Evolutionary conservation across 2,888 invertebrate species (phyloP).

Genomic region (Drosophila nr. perissopoda): DNA sequence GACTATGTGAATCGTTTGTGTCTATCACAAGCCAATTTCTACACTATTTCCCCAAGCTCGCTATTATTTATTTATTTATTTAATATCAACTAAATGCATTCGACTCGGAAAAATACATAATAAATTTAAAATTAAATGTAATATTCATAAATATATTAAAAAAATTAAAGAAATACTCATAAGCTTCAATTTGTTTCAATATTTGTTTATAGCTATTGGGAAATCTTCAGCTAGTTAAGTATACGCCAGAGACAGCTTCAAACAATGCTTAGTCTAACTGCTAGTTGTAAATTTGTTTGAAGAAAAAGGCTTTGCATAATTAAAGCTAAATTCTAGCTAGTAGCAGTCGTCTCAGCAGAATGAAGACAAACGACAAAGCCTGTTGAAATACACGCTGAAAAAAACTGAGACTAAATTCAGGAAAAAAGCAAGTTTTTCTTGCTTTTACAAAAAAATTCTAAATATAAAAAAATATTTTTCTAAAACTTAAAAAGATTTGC

Average conservation of each 20-base stretch:
- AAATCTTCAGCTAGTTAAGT: neutral
- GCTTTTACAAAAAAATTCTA: too few relatives aligned
- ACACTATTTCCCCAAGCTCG: constrained; percentile 10
- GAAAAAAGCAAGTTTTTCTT: too few relatives aligned
- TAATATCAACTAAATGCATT: neutral
- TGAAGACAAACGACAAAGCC: constrained; percentile 1
- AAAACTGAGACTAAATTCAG: too few relatives aligned
- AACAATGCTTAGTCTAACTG: neutral
- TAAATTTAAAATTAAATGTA: neutral
- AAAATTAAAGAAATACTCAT: neutral
- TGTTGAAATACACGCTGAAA: neutral
- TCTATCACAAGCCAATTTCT: constrained; percentile 14
- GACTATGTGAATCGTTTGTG: constrained; percentile 22
- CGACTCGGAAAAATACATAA: neutral
- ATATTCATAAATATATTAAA: neutral
- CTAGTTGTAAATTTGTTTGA: constrained; percentile 5
- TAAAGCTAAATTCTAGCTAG: constrained; percentile 15
- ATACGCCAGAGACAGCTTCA: neutral
- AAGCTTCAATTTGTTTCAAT: neutral
- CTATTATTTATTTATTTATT: neutral
- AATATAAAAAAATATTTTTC: neutral
- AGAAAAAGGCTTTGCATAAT: constrained; percentile 26
- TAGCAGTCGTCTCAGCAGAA: constrained; percentile 1
- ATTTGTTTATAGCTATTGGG: neutral
- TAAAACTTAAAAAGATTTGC: neutral